Base-by-base conservation (phyloP, 2,113 vertebrate genomes). In the Pheucticus melanocephalus region DNA sequence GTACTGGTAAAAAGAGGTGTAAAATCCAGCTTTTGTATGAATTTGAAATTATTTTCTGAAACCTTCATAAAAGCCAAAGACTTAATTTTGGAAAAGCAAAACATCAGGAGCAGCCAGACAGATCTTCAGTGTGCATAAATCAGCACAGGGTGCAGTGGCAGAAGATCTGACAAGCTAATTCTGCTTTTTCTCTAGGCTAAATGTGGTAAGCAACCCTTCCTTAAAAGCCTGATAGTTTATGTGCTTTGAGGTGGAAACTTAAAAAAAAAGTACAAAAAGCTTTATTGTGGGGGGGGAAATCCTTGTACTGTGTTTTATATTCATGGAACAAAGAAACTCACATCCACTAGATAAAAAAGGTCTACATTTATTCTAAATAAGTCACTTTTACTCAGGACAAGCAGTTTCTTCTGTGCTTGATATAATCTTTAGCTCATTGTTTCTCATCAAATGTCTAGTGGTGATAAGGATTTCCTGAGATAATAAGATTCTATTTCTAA, bases 391-490 rank as follows among this genome's bases (percentile, higher is more conserved):
- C 69, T 70, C 51, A 88, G 85, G 94, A 92, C 90, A 93, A 83
- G 88, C 15, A 7, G 85, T 93, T 93, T 96, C 85, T 94, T 93
- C 90, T 4, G 2, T 28, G 33, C 40, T 65, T 50, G 92, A 95
- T 96, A 96, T 24, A 72, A 95, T 96, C 93, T 95, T 96, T 95
- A 97, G 93, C 90, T 88, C 92, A 96, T 92, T 96, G 94, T 96
- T 96, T 84, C 93, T 96, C 88, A 90, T 88, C 92, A 90, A 95
- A 86, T 94, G 90, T 79, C 76, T 47, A 19, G 56, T 86, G 92
- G 21, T 79, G 90, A 84, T 96, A 97, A 95, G 93, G 90, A 93
- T 93, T 95, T 96, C 96, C 95, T 94, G 94, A 96, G 93, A 95
- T 92, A 95, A 50, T 16, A 83, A 40, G 92, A 90, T 86, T 90